Percentiles rank a stretch among this genome's conserved stretches.
These are phyloP conservation scores for Ormyrus pomaceus DNA, from an alignment of 2,888 invertebrate species.

Conservation along the genomic window DNA sequence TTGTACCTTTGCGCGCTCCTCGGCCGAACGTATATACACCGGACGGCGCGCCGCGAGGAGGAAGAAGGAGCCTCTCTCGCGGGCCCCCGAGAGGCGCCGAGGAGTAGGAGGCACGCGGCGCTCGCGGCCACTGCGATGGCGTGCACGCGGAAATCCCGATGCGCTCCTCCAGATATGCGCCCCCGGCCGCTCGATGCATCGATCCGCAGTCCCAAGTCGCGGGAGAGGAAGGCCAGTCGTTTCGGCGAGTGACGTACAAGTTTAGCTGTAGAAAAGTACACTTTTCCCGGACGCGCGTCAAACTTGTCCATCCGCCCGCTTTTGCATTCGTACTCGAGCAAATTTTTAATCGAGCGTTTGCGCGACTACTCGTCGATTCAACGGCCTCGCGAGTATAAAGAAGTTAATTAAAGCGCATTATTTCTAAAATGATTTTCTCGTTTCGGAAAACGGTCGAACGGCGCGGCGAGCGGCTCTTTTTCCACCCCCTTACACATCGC, in stretches of 20 bases:
- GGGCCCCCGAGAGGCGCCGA: neutral
- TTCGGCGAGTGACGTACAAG: neutral
- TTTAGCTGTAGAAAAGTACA: neutral
- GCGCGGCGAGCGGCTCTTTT: neutral
- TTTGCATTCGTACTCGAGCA: no score
- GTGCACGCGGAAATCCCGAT: neutral
- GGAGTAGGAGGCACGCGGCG: no score
- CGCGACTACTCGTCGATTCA: no score
- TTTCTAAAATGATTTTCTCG: no score
- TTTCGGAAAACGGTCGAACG: neutral
- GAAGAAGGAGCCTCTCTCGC: neutral
- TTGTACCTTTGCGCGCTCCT: no score
- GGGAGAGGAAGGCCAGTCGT: neutral
- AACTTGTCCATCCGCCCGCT: neutral
- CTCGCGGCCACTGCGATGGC: conserved; percentile 13
- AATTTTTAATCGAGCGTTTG: no score
- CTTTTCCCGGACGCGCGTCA: conserved; percentile 24
- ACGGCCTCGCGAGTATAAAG: no score
- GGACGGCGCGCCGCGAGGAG: neutral
- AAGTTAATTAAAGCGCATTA: no score
- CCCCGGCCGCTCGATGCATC: neutral
- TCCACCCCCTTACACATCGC: neutral
- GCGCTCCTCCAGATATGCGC: neutral
- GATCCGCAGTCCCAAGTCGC: neutral
- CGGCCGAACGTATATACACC: no score